phyloP scores from a whole-genome alignment of 2,797 vertebrate species.

The Nyctalus aviator region DNA sequence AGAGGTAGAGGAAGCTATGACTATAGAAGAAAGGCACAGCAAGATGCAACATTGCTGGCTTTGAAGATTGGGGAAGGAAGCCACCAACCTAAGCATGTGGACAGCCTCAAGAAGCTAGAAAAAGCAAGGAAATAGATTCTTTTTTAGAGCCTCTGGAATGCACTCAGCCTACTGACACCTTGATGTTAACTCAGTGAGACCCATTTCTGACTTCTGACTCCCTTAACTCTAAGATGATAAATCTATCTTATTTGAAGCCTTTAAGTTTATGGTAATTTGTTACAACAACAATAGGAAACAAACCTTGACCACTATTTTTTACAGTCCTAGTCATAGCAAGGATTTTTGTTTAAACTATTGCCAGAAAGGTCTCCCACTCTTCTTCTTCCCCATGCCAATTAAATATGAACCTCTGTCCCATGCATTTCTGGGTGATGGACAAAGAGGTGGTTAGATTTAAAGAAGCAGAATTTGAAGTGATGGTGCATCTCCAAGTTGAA shows the following conservation, averaged over 20 bases:
- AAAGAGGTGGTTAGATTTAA: constrained; percentile 42
- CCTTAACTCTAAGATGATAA: not conserved
- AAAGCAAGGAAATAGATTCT: not conserved
- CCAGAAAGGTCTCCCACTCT: not conserved
- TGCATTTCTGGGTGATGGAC: not conserved
- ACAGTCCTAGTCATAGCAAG: constrained; percentile 35
- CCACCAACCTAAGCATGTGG: not conserved
- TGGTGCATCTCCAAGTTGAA: constrained; percentile 53
- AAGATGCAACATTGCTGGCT: not conserved
- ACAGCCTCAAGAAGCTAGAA: not conserved
- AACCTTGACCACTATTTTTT: not conserved
- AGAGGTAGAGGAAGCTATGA: not conserved
- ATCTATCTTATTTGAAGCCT: constrained; percentile 30
- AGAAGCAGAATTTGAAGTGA: constrained; percentile 51
- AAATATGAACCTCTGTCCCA: constrained; percentile 36
- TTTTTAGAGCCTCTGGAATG: not conserved
- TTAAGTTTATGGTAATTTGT: constrained; percentile 24
- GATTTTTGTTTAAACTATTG: constrained; percentile 46
- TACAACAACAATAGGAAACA: constrained; percentile 31
- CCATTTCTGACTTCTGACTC: constrained; percentile 39
- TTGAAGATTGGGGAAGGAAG: not conserved
- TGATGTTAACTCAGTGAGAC: constrained; percentile 26
- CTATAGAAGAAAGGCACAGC: not conserved
- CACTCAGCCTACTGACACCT: not conserved
- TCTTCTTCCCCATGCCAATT: constrained; percentile 19